Evolutionary conservation across 2,113 vertebrate species (phyloP), one percentile per base, ranked within the genome.

Genomic region (Eptatretus burgeri): DNA sequence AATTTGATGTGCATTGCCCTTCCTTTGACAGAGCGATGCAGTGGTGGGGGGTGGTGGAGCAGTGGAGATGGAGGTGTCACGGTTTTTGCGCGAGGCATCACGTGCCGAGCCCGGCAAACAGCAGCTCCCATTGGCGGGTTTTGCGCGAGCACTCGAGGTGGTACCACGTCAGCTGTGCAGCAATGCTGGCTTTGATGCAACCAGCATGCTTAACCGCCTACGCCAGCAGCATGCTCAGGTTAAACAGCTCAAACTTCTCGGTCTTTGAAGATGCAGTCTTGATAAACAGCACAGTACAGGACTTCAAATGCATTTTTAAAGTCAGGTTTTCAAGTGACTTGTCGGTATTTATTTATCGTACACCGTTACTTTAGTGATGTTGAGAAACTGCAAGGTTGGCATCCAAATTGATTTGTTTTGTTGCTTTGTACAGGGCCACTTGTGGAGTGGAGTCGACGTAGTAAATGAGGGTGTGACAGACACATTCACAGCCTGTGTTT

Each of bases 181-280:
- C 77, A 98, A 98, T 2, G 91, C 91, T 1, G 89, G 91, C 69
- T 95, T 98, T 0, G 89, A 98, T n/a, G 87, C 91, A 69, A 98
- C 91, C 68, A 98, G 95, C 76, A 89, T 98, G 68, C 79, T 98
- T 50, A 95, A 98, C 78, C 93, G 95, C 66, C 80, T 98, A n/a
- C 75, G 91, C 0, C 88, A 88, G 63, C 91, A 83, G 69, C 91
- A 98, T 1, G 91, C 91, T 0, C 89, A 93, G 86, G 91, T 98
- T 68, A 51, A 41, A 41, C 27, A 41, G 27, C 27, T 41, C 3
- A 41, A 41, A 5, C 27, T 41, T 41, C 3, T 41, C 7, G 27
- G 27, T 41, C 27, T 41, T 41, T 41, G 27, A 41, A 41, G 7
- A 41, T 41, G 3, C 27, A 41, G 27, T 41, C 27, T 41, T 41